These are phyloP conservation scores for Ophiothrix spiculata DNA, from an alignment of 35 echinoderm and acorn worm genomes.

Conservation along the genomic window DNA sequence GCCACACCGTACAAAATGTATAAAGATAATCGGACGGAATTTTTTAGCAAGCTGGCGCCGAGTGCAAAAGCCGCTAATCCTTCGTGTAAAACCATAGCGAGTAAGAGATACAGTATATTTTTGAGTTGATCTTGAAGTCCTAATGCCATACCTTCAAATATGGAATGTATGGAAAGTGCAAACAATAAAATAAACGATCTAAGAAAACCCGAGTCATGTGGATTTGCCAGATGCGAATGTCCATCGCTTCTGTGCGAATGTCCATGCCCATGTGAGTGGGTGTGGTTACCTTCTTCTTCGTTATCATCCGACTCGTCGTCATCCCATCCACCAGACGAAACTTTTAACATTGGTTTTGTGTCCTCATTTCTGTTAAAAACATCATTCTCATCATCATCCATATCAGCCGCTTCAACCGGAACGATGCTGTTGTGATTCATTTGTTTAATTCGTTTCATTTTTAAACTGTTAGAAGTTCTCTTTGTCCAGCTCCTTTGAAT, in stretches of 20 bases:
- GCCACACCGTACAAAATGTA: conserved; percentile 54
- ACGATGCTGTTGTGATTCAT: not conserved
- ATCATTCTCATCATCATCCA: conserved; percentile 52
- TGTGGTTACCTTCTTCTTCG: not conserved
- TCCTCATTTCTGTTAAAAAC: conserved; percentile 20
- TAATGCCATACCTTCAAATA: conserved; percentile 96
- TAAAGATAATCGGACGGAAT: conserved; percentile 14
- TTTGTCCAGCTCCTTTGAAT: conserved; percentile 20
- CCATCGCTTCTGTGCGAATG: conserved; percentile 43
- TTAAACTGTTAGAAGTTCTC: not conserved
- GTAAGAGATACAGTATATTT: conserved; percentile 56
- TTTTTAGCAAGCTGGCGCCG: conserved; percentile 73
- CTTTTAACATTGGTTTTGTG: conserved; percentile 32
- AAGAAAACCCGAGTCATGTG: conserved; percentile 28
- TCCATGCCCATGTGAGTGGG: conserved; percentile 20
- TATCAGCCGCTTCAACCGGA: conserved; percentile 1
- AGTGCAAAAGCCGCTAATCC: conserved; percentile 89
- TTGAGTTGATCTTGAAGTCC: conserved; percentile 74
- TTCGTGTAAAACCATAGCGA: conserved; percentile 87
- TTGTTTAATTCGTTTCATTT: not conserved
- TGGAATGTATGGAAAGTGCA: conserved; percentile 83
- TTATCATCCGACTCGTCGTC: conserved; percentile 3
- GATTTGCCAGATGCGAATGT: conserved; percentile 71
- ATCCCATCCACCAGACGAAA: not conserved
- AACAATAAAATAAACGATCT: conserved; percentile 77